phyloP scores from a whole-genome alignment of 92 coral and sea anemone genomes.

The Siderastrea siderea region DNA sequence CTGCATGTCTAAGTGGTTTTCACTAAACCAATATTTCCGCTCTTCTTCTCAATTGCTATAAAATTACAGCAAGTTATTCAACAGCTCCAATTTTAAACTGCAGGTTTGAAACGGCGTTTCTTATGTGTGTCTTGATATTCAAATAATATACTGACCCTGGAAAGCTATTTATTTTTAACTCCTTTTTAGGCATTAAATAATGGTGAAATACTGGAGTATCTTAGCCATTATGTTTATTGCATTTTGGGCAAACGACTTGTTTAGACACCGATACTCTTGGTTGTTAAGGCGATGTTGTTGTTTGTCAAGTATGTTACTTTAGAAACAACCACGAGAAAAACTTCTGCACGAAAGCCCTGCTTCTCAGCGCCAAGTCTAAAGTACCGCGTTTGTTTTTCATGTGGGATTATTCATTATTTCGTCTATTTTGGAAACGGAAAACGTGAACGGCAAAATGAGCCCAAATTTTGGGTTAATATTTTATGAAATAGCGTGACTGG shows the following conservation, averaged over 20 bases:
- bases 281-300: slow-evolving; percentile 38
- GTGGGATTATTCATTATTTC: too few relatives aligned
- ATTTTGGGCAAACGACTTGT: slow-evolving; percentile 34
- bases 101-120: background rate
- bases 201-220: background rate
- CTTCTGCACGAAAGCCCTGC: slow-evolving; percentile 16
- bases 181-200: background rate
- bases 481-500: background rate
- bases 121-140: background rate
- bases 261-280: slow-evolving; percentile 5
- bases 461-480: background rate
- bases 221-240: background rate
- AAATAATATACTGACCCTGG: background rate
- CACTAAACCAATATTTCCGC: slow-evolving; percentile 13
- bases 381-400: too few relatives aligned
- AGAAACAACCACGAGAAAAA: slow-evolving; percentile 16
- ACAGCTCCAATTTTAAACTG: background rate
- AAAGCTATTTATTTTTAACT: background rate
- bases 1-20: background rate
- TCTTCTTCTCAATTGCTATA: background rate
- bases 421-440: too few relatives aligned
- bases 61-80: background rate
- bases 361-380: background rate
- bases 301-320: slow-evolving; percentile 13
- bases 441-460: too few relatives aligned